These are phyloP conservation scores for Capreolus pygargus DNA, from an alignment of 2,113 vertebrate species.

Conservation along the genomic window DNA sequence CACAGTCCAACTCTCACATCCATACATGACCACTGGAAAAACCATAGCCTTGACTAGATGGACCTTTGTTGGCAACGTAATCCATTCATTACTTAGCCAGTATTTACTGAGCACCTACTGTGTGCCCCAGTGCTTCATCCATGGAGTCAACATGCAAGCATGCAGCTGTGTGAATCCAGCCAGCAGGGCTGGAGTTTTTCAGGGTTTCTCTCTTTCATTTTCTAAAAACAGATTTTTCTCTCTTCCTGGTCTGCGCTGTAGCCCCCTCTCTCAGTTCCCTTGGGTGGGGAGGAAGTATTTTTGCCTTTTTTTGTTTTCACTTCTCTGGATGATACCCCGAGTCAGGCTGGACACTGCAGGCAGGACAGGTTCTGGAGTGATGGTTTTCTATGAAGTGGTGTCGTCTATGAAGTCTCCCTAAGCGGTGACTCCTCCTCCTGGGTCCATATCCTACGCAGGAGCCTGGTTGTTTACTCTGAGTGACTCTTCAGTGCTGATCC, in stretches of 20 bases:
- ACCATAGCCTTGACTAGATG: no score
- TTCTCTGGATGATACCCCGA: background rate
- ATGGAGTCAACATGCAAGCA: background rate
- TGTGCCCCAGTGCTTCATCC: fast-evolving
- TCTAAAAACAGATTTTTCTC: background rate
- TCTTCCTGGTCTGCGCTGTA: background rate
- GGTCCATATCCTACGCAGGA: fast-evolving
- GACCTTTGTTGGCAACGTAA: background rate
- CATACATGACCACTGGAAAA: no score
- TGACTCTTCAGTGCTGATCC: background rate
- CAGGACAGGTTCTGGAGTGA: background rate
- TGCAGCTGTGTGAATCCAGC: background rate
- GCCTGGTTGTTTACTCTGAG: background rate
- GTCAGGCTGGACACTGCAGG: background rate
- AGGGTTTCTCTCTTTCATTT: background rate
- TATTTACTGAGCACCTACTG: background rate
- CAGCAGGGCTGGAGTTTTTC: background rate
- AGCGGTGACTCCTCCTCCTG: background rate
- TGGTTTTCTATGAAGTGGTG: background rate
- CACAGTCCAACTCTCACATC: no score
- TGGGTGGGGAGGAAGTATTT: background rate
- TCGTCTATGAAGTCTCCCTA: background rate
- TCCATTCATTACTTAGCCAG: background rate
- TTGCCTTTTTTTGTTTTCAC: background rate
- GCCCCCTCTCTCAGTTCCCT: background rate